These are phyloP conservation scores for Agrotis exclamationis DNA, from an alignment of 2,888 invertebrate genomes.

Conservation along the genomic window DNA sequence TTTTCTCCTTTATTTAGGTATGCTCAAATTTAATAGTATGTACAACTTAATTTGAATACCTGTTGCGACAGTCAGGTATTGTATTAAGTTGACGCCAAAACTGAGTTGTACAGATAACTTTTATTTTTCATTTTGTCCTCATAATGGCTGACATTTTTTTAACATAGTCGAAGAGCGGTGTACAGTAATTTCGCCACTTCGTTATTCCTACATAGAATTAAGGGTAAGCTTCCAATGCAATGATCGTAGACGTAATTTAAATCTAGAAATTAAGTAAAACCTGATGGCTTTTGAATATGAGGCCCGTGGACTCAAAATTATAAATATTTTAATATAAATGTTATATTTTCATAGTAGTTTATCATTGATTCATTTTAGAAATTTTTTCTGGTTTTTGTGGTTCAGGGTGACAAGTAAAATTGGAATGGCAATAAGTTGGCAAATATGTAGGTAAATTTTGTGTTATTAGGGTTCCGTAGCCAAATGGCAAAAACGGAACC, in stretches of 20 bases:
- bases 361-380: background rate
- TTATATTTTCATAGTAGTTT: background rate
- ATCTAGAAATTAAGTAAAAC: background rate
- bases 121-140: conserved; percentile 3
- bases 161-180: background rate
- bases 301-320: no score
- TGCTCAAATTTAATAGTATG: background rate
- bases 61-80: background rate
- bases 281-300: no score
- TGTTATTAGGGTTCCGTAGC: no score
- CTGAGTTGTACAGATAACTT: background rate
- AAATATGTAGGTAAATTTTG: no score
- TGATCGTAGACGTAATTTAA: background rate
- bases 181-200: background rate
- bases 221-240: background rate
- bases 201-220: background rate
- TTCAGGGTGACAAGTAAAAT: no score
- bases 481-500: no score
- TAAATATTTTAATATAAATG: no score
- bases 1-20: background rate
- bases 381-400: no score
- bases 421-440: no score
- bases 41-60: conserved; percentile 4
- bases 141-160: background rate
- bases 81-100: background rate